These are phyloP conservation scores for Cheilosia variabilis DNA, from an alignment of 2,888 invertebrate genomes.

Conservation along the genomic window DNA sequence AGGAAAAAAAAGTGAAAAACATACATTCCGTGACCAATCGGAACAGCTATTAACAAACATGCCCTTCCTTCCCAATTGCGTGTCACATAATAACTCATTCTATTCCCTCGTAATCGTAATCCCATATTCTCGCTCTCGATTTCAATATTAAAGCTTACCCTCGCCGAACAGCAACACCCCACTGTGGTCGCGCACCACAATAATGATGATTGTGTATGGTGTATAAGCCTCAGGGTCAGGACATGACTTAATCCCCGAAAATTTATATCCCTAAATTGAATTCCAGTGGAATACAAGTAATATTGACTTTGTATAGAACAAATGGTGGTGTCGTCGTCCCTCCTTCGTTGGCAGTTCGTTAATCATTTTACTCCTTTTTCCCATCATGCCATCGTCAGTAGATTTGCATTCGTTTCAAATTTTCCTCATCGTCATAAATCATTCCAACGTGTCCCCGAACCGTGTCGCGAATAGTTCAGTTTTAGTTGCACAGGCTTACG, in stretches of 20 bases:
- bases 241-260: slow-evolving; percentile 46
- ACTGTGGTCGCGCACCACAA: slow-evolving; percentile 13
- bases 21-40: not conserved
- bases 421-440: slow-evolving; percentile 37
- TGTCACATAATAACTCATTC: slow-evolving; percentile 59
- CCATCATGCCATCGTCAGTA: not conserved
- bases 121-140: not conserved
- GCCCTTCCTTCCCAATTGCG: slow-evolving; percentile 45
- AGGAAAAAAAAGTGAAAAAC: too few species aligned
- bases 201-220: slow-evolving; percentile 38
- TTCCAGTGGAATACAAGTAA: slow-evolving; percentile 10
- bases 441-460: slow-evolving; percentile 21
- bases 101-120: slow-evolving; percentile 12
- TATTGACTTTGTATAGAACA: slow-evolving; percentile 5
- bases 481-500: not conserved
- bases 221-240: slow-evolving; percentile 25
- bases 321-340: not conserved
- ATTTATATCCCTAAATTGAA: slow-evolving; percentile 27
- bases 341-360: slow-evolving; percentile 39
- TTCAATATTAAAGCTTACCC: slow-evolving; percentile 3
- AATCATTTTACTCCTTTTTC: slow-evolving; percentile 40
- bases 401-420: not conserved
- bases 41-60: slow-evolving; percentile 32
- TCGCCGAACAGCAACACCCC: not conserved
- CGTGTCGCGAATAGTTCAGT: not conserved